These are phyloP conservation scores for Spea hammondii DNA, from an alignment of 2,797 vertebrate species.

Conservation along the genomic window DNA sequence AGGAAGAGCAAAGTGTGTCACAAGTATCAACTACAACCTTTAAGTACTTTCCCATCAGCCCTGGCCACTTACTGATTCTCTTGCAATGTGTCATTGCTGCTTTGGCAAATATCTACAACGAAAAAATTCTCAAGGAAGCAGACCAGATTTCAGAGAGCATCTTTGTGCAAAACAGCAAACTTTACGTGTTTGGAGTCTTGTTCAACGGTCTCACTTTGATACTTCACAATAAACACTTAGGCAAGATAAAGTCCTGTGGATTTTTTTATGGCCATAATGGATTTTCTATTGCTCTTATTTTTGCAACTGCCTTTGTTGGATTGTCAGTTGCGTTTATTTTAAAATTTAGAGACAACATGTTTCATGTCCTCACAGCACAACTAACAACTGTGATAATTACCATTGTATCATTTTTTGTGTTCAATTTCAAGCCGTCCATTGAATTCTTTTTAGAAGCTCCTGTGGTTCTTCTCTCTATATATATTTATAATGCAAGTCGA, in stretches of 20 bases:
- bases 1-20: slow-evolving; percentile 58
- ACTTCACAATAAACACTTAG: slow-evolving; percentile 73
- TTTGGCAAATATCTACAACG: slow-evolving; percentile 97
- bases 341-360: slow-evolving; percentile 98
- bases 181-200: slow-evolving; percentile 87
- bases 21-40: slow-evolving; percentile 53
- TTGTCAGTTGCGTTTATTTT: slow-evolving; percentile 95
- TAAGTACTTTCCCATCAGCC: slow-evolving; percentile 75
- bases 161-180: slow-evolving; percentile 93
- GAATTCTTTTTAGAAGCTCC: slow-evolving; percentile 95
- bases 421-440: slow-evolving; percentile 87
- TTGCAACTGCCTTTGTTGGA: slow-evolving; percentile 87
- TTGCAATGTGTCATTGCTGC: slow-evolving; percentile 92
- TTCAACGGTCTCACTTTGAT: slow-evolving; percentile 86
- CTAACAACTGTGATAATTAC: slow-evolving; percentile 92
- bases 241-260: slow-evolving; percentile 80
- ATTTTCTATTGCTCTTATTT: slow-evolving; percentile 84
- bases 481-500: slow-evolving; percentile 87
- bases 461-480: slow-evolving; percentile 88
- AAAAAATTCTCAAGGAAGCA: slow-evolving; percentile 95
- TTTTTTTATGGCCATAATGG: slow-evolving; percentile 92
- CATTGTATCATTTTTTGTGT: slow-evolving; percentile 82
- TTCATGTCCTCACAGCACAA: slow-evolving; percentile 93
- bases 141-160: slow-evolving; percentile 88
- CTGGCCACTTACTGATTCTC: slow-evolving; percentile 87